Conservation (phyloP, 1,140 invertebrate genomes). For the Elysia chlorotica region DNA sequence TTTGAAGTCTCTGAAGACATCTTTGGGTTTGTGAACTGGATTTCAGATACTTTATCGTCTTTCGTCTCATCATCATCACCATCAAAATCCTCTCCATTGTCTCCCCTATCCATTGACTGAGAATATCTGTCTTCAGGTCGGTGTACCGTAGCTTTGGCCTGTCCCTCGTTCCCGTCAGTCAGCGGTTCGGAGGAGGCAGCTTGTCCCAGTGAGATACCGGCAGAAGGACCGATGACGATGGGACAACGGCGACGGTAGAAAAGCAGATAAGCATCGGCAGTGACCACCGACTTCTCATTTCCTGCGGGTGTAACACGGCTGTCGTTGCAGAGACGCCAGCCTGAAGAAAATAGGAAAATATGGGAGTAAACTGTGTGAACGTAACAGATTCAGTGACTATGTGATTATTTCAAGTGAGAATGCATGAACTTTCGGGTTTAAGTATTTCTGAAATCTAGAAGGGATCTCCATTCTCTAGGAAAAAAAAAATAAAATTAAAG, state of each 20-base stretch:
- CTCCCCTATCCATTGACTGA: no score
- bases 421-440: no score
- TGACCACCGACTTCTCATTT: constrained; percentile 59
- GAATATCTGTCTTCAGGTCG: neutral
- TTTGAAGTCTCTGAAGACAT: no score
- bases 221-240: neutral
- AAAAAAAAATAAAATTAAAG: no score
- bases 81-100: no score
- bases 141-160: neutral
- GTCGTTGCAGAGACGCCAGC: constrained; percentile 66
- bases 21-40: no score
- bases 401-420: no score
- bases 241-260: constrained; percentile 61
- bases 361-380: no score
- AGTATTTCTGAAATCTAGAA: neutral
- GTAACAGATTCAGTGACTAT: no score
- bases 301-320: constrained; percentile 55
- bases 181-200: neutral
- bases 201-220: neutral
- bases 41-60: no score
- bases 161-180: constrained; percentile 11
- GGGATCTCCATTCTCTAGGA: neutral
- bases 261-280: constrained; percentile 62
- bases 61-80: no score
- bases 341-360: no score